Base-by-base conservation (phyloP, 2,113 vertebrate species). In the Tor tambroides region DNA sequence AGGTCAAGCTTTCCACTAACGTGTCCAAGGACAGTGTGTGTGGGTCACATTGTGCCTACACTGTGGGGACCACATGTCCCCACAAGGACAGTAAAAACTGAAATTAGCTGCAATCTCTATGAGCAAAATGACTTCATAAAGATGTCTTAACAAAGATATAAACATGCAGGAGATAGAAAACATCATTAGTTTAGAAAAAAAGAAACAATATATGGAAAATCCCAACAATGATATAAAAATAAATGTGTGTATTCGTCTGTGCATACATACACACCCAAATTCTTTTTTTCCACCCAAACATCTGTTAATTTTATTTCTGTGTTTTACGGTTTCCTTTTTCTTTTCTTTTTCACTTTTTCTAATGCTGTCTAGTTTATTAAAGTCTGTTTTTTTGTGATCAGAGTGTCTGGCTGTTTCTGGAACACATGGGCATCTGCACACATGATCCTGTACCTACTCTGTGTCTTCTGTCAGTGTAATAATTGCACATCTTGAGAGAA, bases 1-100 rank as follows among this genome's bases (percentile, higher is more conserved):
- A 89, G 35, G 67, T 87, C 80, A 89, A 86, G 86, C 81, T 90
- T 90, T 89, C 88, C 88, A 83, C 54, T 59, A 30, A 61, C 56
- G 43, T 88, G 80, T 88, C 82, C 88, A 91, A 87, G 78, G 51
- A 59, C 59, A 35, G 67, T 89, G 26, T 84, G 54, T 41, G 69
- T 74, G 63, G 85, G 61, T 79, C 61, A 35, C 26, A 12, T 80
- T 87, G 41, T 63, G 83, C 26, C 46, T 56, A 79, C 78, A 59
- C 4, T 38, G 30, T n/a, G 11, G 10, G 10, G 49, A 74, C 41
- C 38, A 67, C n/a, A 30, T 41, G 56, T 83, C 17, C 63, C 28
- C 65, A 72, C 19, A 78, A 21, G 10, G 26, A 51, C 35, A 65
- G 14, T 41, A 26, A 80, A 28, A 78, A 32, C 46, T 17, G 4